Evolutionary conservation across 2,113 vertebrate species (phyloP).

Genomic region (Paramisgurnus dabryanus): DNA sequence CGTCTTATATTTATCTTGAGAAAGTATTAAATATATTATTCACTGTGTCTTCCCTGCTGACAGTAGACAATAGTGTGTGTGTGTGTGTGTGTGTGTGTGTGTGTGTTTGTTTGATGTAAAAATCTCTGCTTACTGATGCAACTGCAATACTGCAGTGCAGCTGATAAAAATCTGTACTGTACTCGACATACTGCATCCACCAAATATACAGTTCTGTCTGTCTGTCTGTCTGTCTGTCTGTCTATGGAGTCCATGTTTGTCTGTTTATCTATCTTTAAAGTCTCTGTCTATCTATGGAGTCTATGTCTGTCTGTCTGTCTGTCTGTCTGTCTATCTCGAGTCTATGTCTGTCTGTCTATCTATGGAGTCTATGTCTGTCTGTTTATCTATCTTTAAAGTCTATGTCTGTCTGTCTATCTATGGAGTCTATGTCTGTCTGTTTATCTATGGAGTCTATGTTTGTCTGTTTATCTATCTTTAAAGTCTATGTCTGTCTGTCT

Average conservation of each 20-base stretch:
- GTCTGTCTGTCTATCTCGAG: not conserved
- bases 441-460: no score
- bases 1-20: not conserved
- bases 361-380: no score
- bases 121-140: conserved; percentile 20
- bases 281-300: no score
- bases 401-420: no score
- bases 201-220: not conserved
- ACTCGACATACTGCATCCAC: not conserved
- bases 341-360: no score
- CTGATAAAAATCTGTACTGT: conserved; percentile 16
- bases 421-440: no score
- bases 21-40: not conserved
- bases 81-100: not conserved
- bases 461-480: no score
- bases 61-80: not conserved
- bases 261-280: no score
- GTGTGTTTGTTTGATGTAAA: not conserved
- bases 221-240: no score
- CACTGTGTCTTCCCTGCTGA: not conserved
- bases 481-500: no score
- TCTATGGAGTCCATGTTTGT: no score
- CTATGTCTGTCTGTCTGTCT: not conserved
- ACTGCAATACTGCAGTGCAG: conserved; percentile 35
- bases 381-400: no score